Evolutionary conservation across 1,140 invertebrate species (phyloP), one percentile per base, ranked within the genome.

Genomic region (Panagrolaimus sp.): DNA sequence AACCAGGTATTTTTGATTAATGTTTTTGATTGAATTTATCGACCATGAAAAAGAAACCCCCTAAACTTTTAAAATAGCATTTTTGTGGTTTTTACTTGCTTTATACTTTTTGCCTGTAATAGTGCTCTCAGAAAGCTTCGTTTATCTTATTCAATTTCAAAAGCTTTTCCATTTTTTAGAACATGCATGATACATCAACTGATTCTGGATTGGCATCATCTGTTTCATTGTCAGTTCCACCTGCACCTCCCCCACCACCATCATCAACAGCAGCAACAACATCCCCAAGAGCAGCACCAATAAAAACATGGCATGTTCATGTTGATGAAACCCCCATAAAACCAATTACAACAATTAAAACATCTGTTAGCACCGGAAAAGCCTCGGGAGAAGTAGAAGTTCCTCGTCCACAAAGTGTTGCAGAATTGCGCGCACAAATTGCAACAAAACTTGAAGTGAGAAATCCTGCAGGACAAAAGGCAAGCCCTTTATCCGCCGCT

Each of bases 1-100:
- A 28, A 28, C 52, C 52, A 58, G 52, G 52, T 58, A 58, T 21
- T 58, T 58, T 58, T 58, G 52, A 58, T 58, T 58, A 58, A 58
- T 58, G 52, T 58, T 21, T 21, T 58, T 21, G 21, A 58, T 58
- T 58, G 15, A 10, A 38, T 38, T 38, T 38, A 38, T 4, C 32
- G 2, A 38, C 32, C 7, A 38, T 38, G 32, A 38, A 38, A 38
- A 38, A 38, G 32, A 38, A 38, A 38, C 32, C n/a, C n/a, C n/a
- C 32, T 38, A 38, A 38, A 38, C 32, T 38, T 38, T 38, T 4
- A 38, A 38, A 38, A 38, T 38, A 38, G 7, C 32, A 38, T 38
- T 38, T 38, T 38, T 38, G 32, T 38, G 2, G 2, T 38, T 38
- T 38, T 38, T 38, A 38, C 32, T 7, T 38, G n/a, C 32, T 38